Base-by-base conservation (phyloP, 2,888 invertebrate species). In the Synanthedon vespiformis region DNA sequence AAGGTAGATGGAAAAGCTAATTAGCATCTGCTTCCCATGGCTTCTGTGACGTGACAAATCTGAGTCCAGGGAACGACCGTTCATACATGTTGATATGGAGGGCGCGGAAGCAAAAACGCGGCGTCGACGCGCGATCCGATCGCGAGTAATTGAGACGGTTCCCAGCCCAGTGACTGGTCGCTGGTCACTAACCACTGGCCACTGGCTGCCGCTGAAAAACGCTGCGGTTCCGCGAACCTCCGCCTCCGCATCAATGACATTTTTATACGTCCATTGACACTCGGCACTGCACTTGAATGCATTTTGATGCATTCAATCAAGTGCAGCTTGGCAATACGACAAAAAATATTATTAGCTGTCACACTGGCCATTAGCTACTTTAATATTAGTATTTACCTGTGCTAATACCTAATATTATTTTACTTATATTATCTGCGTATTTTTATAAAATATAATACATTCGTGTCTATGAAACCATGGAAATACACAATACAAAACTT, bases 81-180 rank as follows among this genome's bases (percentile, higher is more conserved):
- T 74, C 74, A 75, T 79, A 64, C 72, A 80, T 79, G 70, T 80
- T 74, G 70, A 77, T 76, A 57, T 54, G 55, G 58, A 41, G 55
- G 47, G 41, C 53, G 34, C 52, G 34, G 49, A 48, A 10, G 59
- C 63, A 77, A 80, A 78, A 79, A 77, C 73, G 67, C 70, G 70
- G 69, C 75, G 70, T 58, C 69, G 62, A 54, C 59, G 59, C 60
- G 58, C 65, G 63, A 55, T 55, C 56, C 53, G 55, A 57, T 56
- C 53, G 55, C 51, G 55, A 51, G 64, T 71, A 71, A 73, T 72
- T 67, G 73, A 60, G 55, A 61, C 65, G 51, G 69, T 71, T 77
- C 74, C 68, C 75, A 74, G 68, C 58, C 59, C 58, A 53, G 53
- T 22, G 51, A 12, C 22, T 27, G 40, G 57, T 57, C 61, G 58